Conservation (phyloP, 2,797 vertebrate genomes). For the Chaenodraco wilsoni region DNA sequence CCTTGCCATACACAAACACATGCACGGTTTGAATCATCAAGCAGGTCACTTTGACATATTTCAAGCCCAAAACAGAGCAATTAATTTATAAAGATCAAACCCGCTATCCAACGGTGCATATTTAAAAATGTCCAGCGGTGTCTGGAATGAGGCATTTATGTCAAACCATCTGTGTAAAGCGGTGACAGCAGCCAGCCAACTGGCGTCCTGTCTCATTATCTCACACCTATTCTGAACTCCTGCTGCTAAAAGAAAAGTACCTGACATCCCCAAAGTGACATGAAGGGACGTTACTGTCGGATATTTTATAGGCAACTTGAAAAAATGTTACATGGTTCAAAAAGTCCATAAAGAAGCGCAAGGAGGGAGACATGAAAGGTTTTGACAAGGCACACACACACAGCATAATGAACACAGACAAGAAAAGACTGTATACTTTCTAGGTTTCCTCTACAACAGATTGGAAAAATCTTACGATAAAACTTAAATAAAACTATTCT, state of each 20-base stretch:
- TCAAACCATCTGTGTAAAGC: conserved; percentile 33
- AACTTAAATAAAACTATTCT: background rate
- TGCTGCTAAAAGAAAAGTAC: conserved; percentile 25
- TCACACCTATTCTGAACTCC: conserved; percentile 39
- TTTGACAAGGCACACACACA: background rate
- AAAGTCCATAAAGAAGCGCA: background rate
- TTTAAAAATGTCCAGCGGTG: conserved; percentile 32
- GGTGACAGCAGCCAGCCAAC: conserved; percentile 42
- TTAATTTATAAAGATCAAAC: conserved; percentile 31
- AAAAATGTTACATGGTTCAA: background rate
- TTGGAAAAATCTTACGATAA: background rate
- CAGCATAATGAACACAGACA: background rate
- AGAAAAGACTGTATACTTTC: background rate
- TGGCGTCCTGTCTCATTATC: conserved; percentile 58
- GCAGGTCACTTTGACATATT: conserved; percentile 28
- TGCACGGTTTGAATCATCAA: conserved; percentile 20
- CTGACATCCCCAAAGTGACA: conserved; percentile 38
- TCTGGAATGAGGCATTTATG: conserved; percentile 42
- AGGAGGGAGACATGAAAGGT: background rate
- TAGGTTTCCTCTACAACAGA: background rate
- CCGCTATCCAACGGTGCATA: conserved; percentile 20
- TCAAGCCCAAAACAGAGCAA: conserved; percentile 11
- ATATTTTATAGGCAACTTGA: background rate
- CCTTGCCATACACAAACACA: conserved; percentile 13
- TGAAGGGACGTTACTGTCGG: conserved; percentile 7